Conservation (phyloP, 1,140 invertebrate species). For the Drosophila trapezifrons region DNA sequence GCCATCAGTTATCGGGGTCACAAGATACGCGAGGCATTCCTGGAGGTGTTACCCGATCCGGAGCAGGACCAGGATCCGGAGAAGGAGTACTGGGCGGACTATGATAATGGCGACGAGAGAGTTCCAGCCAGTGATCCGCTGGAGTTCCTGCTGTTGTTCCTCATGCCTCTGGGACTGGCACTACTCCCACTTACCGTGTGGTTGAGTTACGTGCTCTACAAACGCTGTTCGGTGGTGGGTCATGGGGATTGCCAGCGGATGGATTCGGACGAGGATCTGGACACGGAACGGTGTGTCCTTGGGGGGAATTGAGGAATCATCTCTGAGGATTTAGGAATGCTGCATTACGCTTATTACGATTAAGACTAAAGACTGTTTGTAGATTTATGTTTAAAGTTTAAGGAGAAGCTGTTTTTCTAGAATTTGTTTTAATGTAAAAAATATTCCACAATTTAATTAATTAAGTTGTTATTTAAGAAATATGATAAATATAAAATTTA, state of each 20-base stretch:
- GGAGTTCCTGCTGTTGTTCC: slow-evolving; percentile 72
- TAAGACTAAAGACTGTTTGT: slow-evolving; percentile 59
- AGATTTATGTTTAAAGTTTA: background rate
- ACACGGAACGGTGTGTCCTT: slow-evolving; percentile 70
- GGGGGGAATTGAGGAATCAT: slow-evolving; percentile 44
- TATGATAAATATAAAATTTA: background rate
- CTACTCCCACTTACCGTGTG: slow-evolving; percentile 71
- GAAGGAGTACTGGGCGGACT: slow-evolving; percentile 69
- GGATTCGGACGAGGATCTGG: slow-evolving; percentile 70
- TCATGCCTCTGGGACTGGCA: slow-evolving; percentile 77
- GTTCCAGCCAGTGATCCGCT: slow-evolving; percentile 47
- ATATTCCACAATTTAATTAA: background rate
- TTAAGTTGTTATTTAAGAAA: background rate
- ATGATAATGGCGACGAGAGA: slow-evolving; percentile 49
- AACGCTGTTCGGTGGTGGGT: slow-evolving; percentile 42
- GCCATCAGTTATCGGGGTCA: slow-evolving; percentile 76
- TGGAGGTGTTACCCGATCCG: slow-evolving; percentile 48
- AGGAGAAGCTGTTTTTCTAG: too few relatives aligned
- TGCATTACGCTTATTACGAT: slow-evolving; percentile 46
- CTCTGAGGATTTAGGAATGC: background rate
- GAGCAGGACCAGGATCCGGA: slow-evolving; percentile 8
- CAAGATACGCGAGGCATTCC: slow-evolving; percentile 73
- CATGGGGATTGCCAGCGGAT: slow-evolving; percentile 63
- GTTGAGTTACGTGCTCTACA: slow-evolving; percentile 66
- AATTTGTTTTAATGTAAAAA: background rate